Conservation (phyloP, 2,888 invertebrate species). For the Ichneumoninae sp. region DNA sequence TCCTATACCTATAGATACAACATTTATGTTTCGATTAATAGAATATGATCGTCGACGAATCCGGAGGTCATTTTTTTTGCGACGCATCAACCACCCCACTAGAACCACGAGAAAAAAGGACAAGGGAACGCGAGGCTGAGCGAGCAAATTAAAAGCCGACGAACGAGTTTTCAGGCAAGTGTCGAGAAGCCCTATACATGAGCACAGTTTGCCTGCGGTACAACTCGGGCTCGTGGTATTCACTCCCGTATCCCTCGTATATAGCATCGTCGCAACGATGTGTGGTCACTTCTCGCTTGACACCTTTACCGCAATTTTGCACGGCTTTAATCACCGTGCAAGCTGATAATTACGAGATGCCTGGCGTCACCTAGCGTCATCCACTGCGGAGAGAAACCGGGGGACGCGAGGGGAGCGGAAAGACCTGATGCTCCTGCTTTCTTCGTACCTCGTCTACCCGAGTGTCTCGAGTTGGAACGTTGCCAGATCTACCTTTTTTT, state of each 20-base stretch:
- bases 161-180: conserved; percentile 42
- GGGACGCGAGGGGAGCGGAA: background rate
- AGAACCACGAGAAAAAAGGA: background rate
- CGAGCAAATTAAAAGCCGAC: conserved; percentile 32
- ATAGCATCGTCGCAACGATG: background rate
- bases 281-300: conserved; percentile 13
- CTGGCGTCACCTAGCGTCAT: background rate
- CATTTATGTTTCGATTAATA: background rate
- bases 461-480: conserved; percentile 54
- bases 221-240: conserved; percentile 15
- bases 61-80: background rate
- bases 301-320: conserved; percentile 37
- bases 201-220: conserved; percentile 13
- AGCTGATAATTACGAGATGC: conserved; percentile 59
- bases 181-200: conserved; percentile 26
- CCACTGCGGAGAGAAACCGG: background rate
- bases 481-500: conserved; percentile 58
- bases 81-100: background rate
- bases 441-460: conserved; percentile 40
- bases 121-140: conserved; percentile 2
- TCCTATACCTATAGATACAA: background rate
- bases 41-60: background rate
- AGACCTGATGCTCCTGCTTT: conserved; percentile 42
- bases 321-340: conserved; percentile 52
- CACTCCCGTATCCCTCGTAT: background rate